Evolutionary conservation across 2,888 invertebrate species (phyloP).

Genomic region (Merodon equestris): DNA sequence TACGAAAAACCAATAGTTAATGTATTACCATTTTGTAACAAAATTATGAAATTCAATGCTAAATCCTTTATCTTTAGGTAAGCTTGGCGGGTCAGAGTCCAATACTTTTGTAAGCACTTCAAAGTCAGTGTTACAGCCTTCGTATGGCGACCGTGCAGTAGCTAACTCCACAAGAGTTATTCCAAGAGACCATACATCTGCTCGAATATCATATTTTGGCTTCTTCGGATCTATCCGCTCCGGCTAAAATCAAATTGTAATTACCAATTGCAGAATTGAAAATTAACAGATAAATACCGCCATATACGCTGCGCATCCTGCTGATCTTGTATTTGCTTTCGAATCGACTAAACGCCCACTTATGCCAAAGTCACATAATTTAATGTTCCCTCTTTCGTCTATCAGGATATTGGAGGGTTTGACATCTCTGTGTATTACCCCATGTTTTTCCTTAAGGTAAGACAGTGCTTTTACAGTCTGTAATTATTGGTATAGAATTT

Average conservation of each 20-base stretch:
- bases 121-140: constrained; percentile 97
- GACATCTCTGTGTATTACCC: constrained; percentile 98
- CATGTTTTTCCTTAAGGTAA: constrained; percentile 97
- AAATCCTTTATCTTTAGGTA: constrained; percentile 88
- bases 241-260: constrained; percentile 90
- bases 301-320: constrained; percentile 99
- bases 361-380: constrained; percentile 99
- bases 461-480: constrained; percentile 97
- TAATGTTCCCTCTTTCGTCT: constrained; percentile 96
- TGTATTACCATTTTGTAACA: constrained; percentile 90
- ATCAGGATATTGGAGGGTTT: constrained; percentile 99
- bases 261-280: neutral
- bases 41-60: constrained; percentile 93
- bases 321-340: constrained; percentile 97
- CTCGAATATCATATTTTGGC: constrained; percentile 98
- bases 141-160: constrained; percentile 96
- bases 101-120: constrained; percentile 96
- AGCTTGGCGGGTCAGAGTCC: constrained; percentile 91
- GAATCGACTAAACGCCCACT: constrained; percentile 98
- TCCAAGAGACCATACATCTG: constrained; percentile 99
- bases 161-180: constrained; percentile 98
- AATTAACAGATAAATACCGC: constrained; percentile 81
- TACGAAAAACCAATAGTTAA: neutral
- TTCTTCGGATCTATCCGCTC: constrained; percentile 97
- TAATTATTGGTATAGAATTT: too few species aligned